A percentile compares a stretch with the other conserved stretches of the same genome.
These are phyloP conservation scores for Oopsacas minuta DNA, from an alignment of 37 sponge, comb jelly and placozoan species.

Conservation along the genomic window DNA sequence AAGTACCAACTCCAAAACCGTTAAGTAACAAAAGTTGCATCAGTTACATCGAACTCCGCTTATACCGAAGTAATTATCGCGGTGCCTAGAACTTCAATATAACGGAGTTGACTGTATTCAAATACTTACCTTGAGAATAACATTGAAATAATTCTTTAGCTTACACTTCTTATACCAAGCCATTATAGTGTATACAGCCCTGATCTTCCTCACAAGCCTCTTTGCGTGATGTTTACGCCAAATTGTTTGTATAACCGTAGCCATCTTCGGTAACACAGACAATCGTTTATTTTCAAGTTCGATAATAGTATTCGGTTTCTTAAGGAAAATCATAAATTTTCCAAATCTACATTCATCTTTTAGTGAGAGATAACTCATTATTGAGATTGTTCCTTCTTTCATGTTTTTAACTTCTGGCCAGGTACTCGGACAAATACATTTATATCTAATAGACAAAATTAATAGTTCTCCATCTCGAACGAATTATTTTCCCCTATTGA, in stretches of 20 bases:
- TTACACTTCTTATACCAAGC: not conserved
- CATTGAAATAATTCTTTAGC: not conserved
- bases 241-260: not conserved
- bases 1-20: too few species aligned
- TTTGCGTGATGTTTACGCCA: not conserved
- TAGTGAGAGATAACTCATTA: not conserved
- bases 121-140: not conserved
- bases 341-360: not conserved
- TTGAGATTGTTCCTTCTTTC: not conserved
- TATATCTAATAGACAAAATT: not conserved
- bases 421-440: not conserved
- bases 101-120: too few species aligned
- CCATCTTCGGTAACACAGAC: not conserved
- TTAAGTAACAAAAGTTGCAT: too few species aligned
- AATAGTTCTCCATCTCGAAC: too few species aligned
- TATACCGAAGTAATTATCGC: too few species aligned
- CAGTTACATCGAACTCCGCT: too few species aligned
- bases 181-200: not conserved
- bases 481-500: too few species aligned
- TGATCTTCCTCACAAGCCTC: not conserved
- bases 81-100: too few species aligned
- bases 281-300: not conserved
- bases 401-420: not conserved
- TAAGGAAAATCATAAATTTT: not conserved
- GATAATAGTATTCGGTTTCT: not conserved